Evolutionary conservation across 2,888 invertebrate species (phyloP), one percentile per base, ranked within the genome.

Genomic region (Amphipyra berbera): DNA sequence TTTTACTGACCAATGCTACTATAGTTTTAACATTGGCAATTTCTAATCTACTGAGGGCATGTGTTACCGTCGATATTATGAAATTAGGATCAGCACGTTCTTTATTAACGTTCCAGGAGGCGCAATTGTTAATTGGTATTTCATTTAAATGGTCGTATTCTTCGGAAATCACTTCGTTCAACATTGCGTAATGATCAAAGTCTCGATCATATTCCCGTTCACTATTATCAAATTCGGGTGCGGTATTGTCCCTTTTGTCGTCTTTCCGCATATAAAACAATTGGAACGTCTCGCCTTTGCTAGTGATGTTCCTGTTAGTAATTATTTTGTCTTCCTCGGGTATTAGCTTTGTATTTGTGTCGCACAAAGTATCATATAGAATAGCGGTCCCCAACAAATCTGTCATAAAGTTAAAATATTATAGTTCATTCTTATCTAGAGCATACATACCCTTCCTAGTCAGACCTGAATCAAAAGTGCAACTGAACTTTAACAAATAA

Each of bases 381-480:
- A 63, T n/a, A 13, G 45, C 21, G 12, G 30, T 14, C 8, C 61
- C 80, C 52, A 52, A 52, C 15, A 74, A 30, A 70, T 75, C 78
- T 78, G 80, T 50, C n/a, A 55, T 42, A 59, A 53, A 64, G n/a
- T 57, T 40, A 56, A 27, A 38, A 52, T 7, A 45, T 41, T 44
- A 37, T 6, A 44, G 1, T 21, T 6, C 9, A 33, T 9, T 44
- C n/a, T 45, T 40, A 58, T 61, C 10, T 41, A 15, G 5, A 21
- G 10, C 7, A 58, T 79, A 87, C 89, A 78, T 87, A 88, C 87
- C 85, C 64, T 68, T 87, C 87, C 87, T 83, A 82, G 91, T 65
- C 44, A 91, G 92, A 90, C 92, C 92, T 93, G 85, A 57, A 82
- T 78, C 67, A 83, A 85, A 72, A 81, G 60, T 61, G 49, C 57